These are phyloP conservation scores for Acanthochromis polyacanthus DNA, from an alignment of 2,113 vertebrate species.

Conservation along the genomic window DNA sequence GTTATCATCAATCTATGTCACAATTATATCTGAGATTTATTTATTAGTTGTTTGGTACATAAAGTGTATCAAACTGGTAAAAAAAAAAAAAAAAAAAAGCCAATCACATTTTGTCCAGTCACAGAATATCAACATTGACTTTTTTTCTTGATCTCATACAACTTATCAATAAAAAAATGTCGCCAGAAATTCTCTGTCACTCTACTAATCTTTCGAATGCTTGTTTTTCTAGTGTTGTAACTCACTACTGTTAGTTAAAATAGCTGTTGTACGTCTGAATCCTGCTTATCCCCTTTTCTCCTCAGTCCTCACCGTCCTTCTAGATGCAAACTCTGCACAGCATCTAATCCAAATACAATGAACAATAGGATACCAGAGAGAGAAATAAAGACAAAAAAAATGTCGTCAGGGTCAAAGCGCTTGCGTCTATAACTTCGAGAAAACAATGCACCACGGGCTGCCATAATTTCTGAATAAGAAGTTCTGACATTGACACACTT, in stretches of 20 bases:
- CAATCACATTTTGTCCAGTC: too few species aligned
- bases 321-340: conserved; percentile 11
- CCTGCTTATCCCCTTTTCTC: neutral
- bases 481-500: conserved; percentile 69
- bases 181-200: too few species aligned
- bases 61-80: too few species aligned
- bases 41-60: too few species aligned
- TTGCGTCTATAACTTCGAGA: conserved; percentile 34
- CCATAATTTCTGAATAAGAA: conserved; percentile 64
- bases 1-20: too few species aligned
- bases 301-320: neutral
- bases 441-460: conserved; percentile 69
- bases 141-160: too few species aligned
- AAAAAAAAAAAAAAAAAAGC: too few species aligned
- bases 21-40: too few species aligned
- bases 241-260: neutral
- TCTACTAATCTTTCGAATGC: too few species aligned
- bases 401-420: conserved; percentile 55
- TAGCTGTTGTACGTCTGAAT: neutral
- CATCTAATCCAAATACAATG: conserved; percentile 19
- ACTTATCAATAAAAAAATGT: too few species aligned
- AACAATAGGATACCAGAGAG: conserved; percentile 54
- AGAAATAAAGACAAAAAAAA: conserved; percentile 24
- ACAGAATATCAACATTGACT: too few species aligned
- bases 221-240: too few species aligned